Conservation (phyloP, 2,797 vertebrate genomes). For the Acanthornis magna region DNA sequence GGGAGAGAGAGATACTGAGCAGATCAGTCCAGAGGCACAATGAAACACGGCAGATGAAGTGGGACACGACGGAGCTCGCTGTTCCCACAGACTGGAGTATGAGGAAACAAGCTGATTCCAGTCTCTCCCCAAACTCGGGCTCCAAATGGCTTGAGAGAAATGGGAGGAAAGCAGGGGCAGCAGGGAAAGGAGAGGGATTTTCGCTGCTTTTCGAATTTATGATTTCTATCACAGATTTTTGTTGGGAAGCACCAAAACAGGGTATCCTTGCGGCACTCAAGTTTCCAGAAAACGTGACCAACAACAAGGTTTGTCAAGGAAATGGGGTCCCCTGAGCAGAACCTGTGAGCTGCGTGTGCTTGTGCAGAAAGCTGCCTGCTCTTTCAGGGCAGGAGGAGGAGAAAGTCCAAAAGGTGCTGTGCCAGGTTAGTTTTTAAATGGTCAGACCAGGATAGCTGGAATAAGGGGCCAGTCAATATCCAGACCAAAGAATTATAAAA, state of each 20-base stretch:
- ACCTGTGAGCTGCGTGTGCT: background rate
- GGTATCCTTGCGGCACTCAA: background rate
- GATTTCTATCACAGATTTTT: background rate
- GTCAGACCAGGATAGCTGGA: background rate
- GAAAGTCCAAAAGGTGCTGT: background rate
- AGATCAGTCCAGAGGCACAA: background rate
- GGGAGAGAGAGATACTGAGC: background rate
- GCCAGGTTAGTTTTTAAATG: background rate
- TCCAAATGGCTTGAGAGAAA: background rate
- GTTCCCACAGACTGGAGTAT: background rate
- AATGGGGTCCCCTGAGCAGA: background rate
- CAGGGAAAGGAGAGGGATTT: background rate
- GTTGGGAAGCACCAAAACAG: background rate
- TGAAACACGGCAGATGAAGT: background rate
- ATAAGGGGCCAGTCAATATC: background rate
- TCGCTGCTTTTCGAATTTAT: background rate
- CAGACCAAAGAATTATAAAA: background rate
- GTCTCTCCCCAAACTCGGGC: background rate
- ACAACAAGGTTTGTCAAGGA: background rate
- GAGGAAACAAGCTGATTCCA: slow-evolving; percentile 12
- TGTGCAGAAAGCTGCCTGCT: background rate
- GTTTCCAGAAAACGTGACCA: background rate
- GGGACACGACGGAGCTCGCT: background rate
- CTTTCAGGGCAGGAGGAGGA: background rate
- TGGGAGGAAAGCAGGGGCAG: background rate